Percentiles rank a stretch among this genome's conserved stretches.
These are phyloP conservation scores for Barypeithes pellucidus DNA, from an alignment of 2,888 invertebrate species.

Conservation along the genomic window DNA sequence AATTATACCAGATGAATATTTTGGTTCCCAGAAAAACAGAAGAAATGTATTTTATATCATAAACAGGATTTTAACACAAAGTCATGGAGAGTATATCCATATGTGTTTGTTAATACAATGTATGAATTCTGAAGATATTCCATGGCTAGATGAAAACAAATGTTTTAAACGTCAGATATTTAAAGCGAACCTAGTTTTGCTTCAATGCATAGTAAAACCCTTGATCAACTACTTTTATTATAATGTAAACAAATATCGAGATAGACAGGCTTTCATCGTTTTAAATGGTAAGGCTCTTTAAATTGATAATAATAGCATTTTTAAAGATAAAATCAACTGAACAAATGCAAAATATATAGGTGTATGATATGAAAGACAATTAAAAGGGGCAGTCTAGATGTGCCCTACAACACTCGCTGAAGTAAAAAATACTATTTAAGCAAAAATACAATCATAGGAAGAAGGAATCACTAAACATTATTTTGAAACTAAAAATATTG, in stretches of 20 bases:
- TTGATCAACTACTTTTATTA: constrained; percentile 38
- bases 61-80: constrained; percentile 41
- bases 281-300: constrained; percentile 35
- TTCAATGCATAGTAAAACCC: constrained; percentile 44
- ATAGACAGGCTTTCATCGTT: constrained; percentile 16
- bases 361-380: too few relatives aligned
- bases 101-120: constrained; percentile 27
- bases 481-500: too few relatives aligned
- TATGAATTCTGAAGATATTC: constrained; percentile 23
- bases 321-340: too few relatives aligned
- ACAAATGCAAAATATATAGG: too few relatives aligned
- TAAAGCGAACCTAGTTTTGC: constrained; percentile 36
- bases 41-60: constrained; percentile 37
- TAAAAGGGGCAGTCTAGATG: too few relatives aligned
- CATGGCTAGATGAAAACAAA: constrained; percentile 22
- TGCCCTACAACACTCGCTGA: too few relatives aligned
- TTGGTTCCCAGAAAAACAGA: constrained; percentile 33
- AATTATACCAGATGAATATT: constrained; percentile 32
- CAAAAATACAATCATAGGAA: too few relatives aligned
- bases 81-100: constrained; percentile 42
- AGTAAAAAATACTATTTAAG: too few relatives aligned
- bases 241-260: constrained; percentile 17
- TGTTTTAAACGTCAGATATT: background rate
- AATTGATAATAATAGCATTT: too few relatives aligned
- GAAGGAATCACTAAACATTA: too few relatives aligned